phyloP scores from a whole-genome alignment of 2,113 vertebrate genomes.

The Phoxinus phoxinus region DNA sequence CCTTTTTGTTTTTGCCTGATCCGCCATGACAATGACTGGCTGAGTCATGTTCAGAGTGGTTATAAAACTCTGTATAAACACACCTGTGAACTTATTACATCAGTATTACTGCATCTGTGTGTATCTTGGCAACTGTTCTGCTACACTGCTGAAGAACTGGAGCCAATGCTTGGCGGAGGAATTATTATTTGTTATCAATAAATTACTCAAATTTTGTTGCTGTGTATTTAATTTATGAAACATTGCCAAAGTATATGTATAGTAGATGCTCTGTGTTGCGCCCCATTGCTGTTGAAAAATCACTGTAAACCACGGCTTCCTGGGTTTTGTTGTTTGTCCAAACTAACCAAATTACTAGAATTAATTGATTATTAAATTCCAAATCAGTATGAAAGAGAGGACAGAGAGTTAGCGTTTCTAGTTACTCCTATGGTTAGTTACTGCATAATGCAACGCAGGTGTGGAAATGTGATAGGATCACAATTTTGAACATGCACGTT shows the following conservation, averaged over 20 bases:
- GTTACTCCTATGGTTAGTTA: too few species aligned
- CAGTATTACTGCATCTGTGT: neutral
- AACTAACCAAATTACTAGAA: too few species aligned
- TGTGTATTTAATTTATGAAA: neutral
- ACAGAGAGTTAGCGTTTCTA: too few species aligned
- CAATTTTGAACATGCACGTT: too few species aligned
- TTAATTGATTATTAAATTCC: too few species aligned
- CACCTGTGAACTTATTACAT: neutral
- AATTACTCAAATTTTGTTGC: neutral
- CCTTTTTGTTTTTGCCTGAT: neutral
- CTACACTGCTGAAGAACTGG: neutral
- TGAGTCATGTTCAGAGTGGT: neutral
- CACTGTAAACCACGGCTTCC: too few species aligned
- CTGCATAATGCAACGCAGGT: too few species aligned
- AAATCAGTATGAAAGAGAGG: too few species aligned
- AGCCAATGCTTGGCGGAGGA: neutral
- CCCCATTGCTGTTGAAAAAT: neutral
- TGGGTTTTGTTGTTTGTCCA: too few species aligned
- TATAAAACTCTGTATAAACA: constrained; percentile 8
- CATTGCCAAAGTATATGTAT: neutral
- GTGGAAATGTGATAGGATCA: too few species aligned
- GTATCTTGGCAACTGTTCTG: neutral
- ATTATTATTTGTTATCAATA: neutral
- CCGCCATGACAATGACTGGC: neutral
- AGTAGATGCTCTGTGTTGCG: neutral